Evolutionary conservation across 23 tunicate genomes (phyloP).

Genomic region (Aplidium turbinatum): DNA sequence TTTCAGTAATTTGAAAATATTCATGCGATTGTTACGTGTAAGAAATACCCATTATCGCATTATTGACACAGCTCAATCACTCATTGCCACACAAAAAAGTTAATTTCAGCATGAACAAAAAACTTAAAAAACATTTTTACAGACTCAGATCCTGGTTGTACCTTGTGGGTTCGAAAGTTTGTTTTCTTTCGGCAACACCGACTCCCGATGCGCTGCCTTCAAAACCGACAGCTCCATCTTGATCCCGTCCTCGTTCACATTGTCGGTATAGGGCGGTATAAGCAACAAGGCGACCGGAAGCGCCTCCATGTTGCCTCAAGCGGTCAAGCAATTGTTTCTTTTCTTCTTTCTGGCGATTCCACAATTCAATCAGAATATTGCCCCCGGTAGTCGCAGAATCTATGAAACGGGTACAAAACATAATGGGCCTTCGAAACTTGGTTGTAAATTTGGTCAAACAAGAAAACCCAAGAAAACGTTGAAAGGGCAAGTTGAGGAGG

Average conservation of each 20-base stretch:
- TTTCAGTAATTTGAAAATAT: too few relatives aligned
- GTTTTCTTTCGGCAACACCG: conserved; percentile 65
- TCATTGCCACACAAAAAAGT: too few relatives aligned
- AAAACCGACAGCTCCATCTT: conserved; percentile 23
- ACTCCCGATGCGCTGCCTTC: conserved; percentile 35
- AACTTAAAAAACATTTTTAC: too few relatives aligned
- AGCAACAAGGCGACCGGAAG: conserved; percentile 27
- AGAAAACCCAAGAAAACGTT: too few relatives aligned
- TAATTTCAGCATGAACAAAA: too few relatives aligned
- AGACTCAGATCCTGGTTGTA: too few relatives aligned
- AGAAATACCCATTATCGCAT: too few relatives aligned
- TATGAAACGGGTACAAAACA: background rate
- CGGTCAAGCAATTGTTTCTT: conserved; percentile 39
- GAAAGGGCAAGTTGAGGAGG: too few relatives aligned
- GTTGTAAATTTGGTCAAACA: too few relatives aligned
- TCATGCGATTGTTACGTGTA: too few relatives aligned
- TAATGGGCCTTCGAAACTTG: background rate
- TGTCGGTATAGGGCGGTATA: conserved; percentile 60
- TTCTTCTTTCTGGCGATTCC: conserved; percentile 62
- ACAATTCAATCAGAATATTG: conserved; percentile 28
- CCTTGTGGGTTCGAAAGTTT: conserved; percentile 61
- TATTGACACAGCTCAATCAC: too few relatives aligned
- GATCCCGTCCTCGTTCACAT: conserved; percentile 60
- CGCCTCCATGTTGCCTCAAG: conserved; percentile 12
- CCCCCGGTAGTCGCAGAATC: conserved; percentile 51